Conservation (phyloP, 2,113 vertebrate species). For the Cichladusa arquata region DNA sequence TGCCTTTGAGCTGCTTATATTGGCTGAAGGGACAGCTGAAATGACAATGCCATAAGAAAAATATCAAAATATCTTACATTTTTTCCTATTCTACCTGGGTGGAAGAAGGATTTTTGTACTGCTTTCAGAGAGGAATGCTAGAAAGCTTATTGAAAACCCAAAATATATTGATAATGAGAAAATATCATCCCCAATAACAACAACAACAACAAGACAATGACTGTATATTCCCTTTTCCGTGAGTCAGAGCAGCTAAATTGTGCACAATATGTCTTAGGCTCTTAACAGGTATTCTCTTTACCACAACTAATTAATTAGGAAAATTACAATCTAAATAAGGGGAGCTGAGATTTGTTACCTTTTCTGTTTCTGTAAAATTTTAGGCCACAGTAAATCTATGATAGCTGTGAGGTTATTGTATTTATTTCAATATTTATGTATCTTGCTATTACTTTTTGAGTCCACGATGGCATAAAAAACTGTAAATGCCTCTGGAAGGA, state of each 20-base stretch:
- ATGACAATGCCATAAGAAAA: background rate
- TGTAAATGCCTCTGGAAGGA: background rate
- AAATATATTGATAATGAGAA: background rate
- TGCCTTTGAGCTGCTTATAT: background rate
- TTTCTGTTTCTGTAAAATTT: background rate
- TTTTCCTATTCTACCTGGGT: background rate
- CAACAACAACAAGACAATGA: background rate
- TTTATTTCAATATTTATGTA: background rate
- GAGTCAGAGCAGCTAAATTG: background rate
- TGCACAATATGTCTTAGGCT: background rate
- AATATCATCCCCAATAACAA: background rate
- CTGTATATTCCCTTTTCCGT: background rate
- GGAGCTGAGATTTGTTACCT: background rate
- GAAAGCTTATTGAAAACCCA: background rate
- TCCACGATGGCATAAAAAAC: background rate
- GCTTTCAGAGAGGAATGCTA: background rate
- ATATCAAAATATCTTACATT: background rate
- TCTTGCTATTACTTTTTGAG: background rate
- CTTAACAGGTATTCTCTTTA: background rate
- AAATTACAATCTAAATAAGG: background rate
- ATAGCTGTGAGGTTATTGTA: background rate
- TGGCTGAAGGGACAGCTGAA: background rate
- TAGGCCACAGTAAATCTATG: background rate
- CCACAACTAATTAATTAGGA: background rate
- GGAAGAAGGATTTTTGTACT: background rate